Evolutionary conservation across 2,888 invertebrate genomes (phyloP), one percentile per base, ranked within the genome.

Genomic region (Nomada ruficornis): DNA sequence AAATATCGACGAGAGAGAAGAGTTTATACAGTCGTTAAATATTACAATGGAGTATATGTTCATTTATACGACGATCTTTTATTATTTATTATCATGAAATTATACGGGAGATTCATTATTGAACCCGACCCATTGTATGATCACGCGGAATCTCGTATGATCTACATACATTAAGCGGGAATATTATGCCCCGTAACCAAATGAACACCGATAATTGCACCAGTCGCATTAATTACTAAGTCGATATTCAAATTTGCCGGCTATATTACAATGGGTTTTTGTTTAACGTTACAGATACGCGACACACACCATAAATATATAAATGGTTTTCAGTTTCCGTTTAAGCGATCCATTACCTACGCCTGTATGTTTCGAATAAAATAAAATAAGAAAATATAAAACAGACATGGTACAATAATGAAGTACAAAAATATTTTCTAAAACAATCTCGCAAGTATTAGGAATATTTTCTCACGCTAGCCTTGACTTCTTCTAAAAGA

Each of bases 151-250:
- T 26, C 13, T 15, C 52, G 62, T 79, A 70, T 60, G 80, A 79
- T 80, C 52, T 65, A 54, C 64, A 65, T 60, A 60, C 52, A 71
- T 79, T 71, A 71, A 23, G 13, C 60, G 23, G 29, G 65, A 62
- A 54, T 71, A 80, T 80, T 65, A 71, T 42, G 52, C 26, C 54
- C 50, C 50, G 60, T 65, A 67, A 80, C 70, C 55, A 62, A 60
- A 71, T 71, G 60, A 65, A 59, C 55, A n/a, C 29, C 54, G 70
- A 80, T 80, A 80, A 80, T 79, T 67, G 80, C 5, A 11, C 65
- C 54, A 54, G 42, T 62, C 54, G 65, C 54, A 71, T 71, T 79
- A 67, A 80, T 80, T 79, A 71, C 23, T 47, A 59, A 79, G 75
- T 36, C 79, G 79, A 54, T 78, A 60, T 70, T 80, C 71, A 65